A percentile compares a stretch with the other conserved stretches of the same genome.
phyloP scores from a whole-genome alignment of 1,140 invertebrate species.

The Drosophila parvula region DNA sequence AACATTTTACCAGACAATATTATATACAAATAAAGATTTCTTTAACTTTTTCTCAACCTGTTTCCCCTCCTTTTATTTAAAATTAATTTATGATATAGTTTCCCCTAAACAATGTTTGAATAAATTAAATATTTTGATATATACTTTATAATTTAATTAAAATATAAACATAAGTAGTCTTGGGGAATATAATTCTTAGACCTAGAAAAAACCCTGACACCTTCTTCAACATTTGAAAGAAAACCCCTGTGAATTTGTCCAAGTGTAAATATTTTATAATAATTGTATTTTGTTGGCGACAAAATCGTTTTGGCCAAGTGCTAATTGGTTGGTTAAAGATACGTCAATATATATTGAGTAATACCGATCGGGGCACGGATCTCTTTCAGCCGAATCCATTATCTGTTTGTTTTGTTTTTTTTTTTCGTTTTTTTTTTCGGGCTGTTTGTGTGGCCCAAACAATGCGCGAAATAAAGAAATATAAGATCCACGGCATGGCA shows the following conservation, averaged over 20 bases:
- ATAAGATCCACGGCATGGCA: conserved; percentile 6
- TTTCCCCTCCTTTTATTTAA: no score
- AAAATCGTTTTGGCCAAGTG: conserved; percentile 34
- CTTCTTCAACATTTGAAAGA: no score
- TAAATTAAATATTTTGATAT: no score
- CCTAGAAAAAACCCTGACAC: no score
- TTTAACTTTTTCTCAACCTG: no score
- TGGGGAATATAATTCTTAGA: no score
- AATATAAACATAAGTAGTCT: no score
- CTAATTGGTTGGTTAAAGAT: conserved; percentile 45
- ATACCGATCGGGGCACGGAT: conserved; percentile 25
- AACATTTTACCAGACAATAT: no score
- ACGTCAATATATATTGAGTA: conserved; percentile 20
- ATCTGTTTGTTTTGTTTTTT: conserved; percentile 9
- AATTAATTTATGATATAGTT: no score
- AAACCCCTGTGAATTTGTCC: neutral
- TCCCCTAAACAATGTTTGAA: no score
- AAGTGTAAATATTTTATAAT: conserved; percentile 6
- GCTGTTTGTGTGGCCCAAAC: conserved; percentile 26
- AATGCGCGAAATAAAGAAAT: conserved; percentile 22
- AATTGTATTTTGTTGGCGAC: conserved; percentile 29
- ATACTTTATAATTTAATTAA: no score
- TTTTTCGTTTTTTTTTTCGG: neutral
- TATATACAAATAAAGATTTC: no score
- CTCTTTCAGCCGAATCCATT: conserved; percentile 29